Conservation (phyloP, 2,797 vertebrate genomes). For the Tangara arthus region DNA sequence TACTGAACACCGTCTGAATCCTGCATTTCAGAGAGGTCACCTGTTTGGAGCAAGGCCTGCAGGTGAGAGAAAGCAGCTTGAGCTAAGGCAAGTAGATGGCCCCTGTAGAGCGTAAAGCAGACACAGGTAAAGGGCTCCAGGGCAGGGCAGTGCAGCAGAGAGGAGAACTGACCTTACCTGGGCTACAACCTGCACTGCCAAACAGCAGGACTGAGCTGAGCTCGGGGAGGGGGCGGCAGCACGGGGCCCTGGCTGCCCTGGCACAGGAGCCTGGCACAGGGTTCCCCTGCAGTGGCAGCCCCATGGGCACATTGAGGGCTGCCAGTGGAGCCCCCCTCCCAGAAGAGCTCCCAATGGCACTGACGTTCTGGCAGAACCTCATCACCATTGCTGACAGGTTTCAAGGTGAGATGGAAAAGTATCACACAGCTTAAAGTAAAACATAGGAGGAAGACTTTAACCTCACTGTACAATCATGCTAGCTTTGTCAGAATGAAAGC, state of each 20-base stretch:
- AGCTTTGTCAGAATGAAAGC: slow-evolving; percentile 69
- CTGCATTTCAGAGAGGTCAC: not conserved
- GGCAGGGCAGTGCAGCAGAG: not conserved
- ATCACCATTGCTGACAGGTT: not conserved
- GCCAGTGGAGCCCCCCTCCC: not conserved
- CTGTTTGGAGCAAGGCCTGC: not conserved
- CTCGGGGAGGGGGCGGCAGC: not conserved
- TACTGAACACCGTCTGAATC: not conserved
- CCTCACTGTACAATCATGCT: slow-evolving; percentile 52
- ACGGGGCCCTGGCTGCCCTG: rapidly evolving
- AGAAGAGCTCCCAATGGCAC: not conserved
- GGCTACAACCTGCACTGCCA: not conserved
- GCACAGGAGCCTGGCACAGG: not conserved
- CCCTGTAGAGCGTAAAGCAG: not conserved
- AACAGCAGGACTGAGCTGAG: rapidly evolving
- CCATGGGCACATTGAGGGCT: not conserved
- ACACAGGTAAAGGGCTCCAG: not conserved
- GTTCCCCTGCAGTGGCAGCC: not conserved
- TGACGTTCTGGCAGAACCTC: not conserved
- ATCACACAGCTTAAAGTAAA: slow-evolving; percentile 50
- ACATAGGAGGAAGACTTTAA: slow-evolving; percentile 54
- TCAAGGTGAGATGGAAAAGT: slow-evolving; percentile 54
- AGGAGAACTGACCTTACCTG: too few relatives aligned
- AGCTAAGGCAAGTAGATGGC: not conserved
- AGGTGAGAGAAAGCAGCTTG: not conserved